phyloP scores from a whole-genome alignment of 2,113 vertebrate species.

The Procavia capensis region DNA sequence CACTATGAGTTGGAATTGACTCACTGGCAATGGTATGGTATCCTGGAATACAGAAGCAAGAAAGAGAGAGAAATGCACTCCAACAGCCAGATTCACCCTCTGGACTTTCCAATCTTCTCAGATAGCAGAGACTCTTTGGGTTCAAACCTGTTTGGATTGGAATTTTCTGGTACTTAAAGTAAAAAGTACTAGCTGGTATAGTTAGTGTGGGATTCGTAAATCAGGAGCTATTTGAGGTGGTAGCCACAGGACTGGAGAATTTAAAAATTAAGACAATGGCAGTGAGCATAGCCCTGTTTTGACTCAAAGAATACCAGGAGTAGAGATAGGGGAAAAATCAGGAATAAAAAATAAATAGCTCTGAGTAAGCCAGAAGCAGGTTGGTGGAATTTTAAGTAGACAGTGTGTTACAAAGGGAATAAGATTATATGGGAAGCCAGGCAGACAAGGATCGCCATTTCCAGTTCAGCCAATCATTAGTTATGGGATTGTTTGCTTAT shows the following conservation, averaged over 20 bases:
- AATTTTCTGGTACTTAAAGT: background rate
- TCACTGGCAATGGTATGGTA: too few species aligned
- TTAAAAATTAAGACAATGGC: background rate
- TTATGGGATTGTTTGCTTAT: background rate
- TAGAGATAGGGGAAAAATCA: background rate
- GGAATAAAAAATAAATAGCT: background rate
- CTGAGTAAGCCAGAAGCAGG: background rate
- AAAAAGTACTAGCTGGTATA: background rate
- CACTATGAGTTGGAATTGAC: too few species aligned
- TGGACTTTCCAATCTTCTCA: background rate
- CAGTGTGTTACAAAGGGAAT: too few species aligned
- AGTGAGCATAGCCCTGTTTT: background rate
- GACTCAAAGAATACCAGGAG: background rate
- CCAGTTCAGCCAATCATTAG: background rate
- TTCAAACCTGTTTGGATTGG: background rate
- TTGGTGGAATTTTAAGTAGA: background rate
- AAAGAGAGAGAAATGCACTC: background rate
- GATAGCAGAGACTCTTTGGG: background rate
- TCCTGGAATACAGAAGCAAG: background rate
- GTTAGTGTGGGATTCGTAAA: background rate
- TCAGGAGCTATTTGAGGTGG: background rate
- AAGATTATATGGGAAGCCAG: background rate
- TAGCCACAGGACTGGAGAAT: background rate
- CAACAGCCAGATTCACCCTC: background rate
- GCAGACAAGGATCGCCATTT: background rate